phyloP scores from a whole-genome alignment of 2,113 vertebrate species.

The Callaeas wilsoni region DNA sequence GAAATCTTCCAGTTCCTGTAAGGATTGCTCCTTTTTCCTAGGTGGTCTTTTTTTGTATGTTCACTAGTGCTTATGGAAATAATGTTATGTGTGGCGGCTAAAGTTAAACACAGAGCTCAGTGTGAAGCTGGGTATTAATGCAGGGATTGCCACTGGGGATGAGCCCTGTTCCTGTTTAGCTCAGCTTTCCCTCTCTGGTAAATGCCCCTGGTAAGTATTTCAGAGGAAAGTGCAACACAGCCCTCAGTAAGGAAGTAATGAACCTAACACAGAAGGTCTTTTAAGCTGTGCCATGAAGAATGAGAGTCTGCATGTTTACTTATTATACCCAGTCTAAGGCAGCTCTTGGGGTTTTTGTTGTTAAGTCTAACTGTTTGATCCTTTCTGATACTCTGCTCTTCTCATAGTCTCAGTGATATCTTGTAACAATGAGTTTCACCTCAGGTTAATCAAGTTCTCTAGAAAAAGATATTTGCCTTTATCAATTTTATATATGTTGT shows the following conservation, averaged over 20 bases:
- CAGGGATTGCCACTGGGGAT: neutral
- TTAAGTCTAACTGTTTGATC: neutral
- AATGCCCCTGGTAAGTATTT: neutral
- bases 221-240: neutral
- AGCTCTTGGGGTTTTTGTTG: neutral
- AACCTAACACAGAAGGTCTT: neutral
- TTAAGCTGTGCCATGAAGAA: neutral
- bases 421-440: neutral
- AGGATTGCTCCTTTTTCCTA: neutral
- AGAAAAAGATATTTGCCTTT: neutral
- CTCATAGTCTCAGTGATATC: neutral
- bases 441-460: neutral
- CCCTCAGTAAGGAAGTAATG: neutral
- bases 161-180: neutral
- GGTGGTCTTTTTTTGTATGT: neutral
- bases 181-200: neutral
- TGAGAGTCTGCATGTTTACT: neutral
- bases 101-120: neutral
- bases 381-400: neutral
- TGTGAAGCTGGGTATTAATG: neutral
- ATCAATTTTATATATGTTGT: neutral
- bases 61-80: neutral
- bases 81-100: neutral
- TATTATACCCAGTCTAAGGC: neutral
- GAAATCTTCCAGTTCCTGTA: neutral